Evolutionary conservation across 2,113 vertebrate species (phyloP), one percentile per base, ranked within the genome.

Genomic region (Sander lucioperca): DNA sequence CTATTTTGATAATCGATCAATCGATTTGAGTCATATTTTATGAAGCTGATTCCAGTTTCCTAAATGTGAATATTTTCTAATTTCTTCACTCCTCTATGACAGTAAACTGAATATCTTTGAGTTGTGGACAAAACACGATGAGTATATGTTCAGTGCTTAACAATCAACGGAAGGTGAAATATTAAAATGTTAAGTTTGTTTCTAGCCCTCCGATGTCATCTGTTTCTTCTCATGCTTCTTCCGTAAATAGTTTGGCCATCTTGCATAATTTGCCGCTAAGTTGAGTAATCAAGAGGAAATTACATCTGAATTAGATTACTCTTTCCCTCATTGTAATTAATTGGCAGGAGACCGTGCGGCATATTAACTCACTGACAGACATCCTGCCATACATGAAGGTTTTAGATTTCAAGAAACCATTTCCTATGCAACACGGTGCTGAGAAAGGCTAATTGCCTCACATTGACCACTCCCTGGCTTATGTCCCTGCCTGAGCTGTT

Each of bases 281-380:
- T 76, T 50, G 68, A 75, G 45, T 79, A 83, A 90, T 91, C 85
- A 77, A 66, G 79, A 73, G 84, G 90, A 92, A 91, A 92, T 93
- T 75, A 83, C 87, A 78, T 85, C 50, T 70, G 58, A 87, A 94
- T 92, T 79, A 57, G 86, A 92, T 94, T 89, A 89, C 21, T 79
- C 48, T 85, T 89, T 84, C 75, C 78, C 80, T 86, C 65, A 65
- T 79, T 78, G 81, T 89, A 85, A 91, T 91, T 73, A 91, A 92
- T 88, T 75, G 84, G 86, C 68, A 47, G 77, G 76, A 87, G 85
- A 54, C 67, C 33, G 87, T 68, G 69, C 77, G 72, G 84, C 79
- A 70, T 77, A 89, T 92, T 89, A 90, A 86, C 79, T 82, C 69
- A 3, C 53, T 61, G 71, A 85, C 86, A 88, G 87, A 93, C 89